Evolutionary conservation across 2,113 vertebrate genomes (phyloP).

Genomic region (Taxidea taxus): DNA sequence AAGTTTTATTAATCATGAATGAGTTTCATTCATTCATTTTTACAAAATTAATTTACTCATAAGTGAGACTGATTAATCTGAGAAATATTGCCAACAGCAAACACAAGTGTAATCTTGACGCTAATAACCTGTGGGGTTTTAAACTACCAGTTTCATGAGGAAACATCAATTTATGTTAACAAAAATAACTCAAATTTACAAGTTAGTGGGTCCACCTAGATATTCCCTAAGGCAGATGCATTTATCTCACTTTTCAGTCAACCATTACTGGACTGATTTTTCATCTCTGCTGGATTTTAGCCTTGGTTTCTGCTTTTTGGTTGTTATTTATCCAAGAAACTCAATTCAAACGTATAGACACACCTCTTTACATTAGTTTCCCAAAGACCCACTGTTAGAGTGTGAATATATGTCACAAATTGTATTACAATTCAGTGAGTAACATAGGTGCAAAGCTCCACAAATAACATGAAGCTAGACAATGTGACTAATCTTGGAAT

Average conservation of each 20-base stretch:
- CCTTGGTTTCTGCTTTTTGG: background rate
- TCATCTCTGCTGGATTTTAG: background rate
- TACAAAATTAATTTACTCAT: background rate
- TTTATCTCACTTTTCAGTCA: background rate
- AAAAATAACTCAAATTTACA: background rate
- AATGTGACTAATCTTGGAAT: background rate
- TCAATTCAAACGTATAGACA: background rate
- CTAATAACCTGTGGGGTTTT: background rate
- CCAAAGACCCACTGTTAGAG: fast-evolving
- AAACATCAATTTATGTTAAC: background rate
- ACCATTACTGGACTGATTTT: background rate
- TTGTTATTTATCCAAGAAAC: background rate
- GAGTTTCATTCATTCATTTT: background rate
- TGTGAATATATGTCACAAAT: background rate
- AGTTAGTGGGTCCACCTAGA: background rate
- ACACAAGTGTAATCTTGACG: background rate
- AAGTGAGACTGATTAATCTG: background rate
- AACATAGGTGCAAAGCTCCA: background rate
- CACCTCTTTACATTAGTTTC: background rate
- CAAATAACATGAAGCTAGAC: background rate
- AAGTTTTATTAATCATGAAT: background rate
- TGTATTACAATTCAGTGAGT: background rate
- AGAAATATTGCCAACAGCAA: background rate
- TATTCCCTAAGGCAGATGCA: background rate
- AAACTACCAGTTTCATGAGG: background rate